Conservation (phyloP, 1,140 invertebrate genomes). For the Euwallacea similis region DNA sequence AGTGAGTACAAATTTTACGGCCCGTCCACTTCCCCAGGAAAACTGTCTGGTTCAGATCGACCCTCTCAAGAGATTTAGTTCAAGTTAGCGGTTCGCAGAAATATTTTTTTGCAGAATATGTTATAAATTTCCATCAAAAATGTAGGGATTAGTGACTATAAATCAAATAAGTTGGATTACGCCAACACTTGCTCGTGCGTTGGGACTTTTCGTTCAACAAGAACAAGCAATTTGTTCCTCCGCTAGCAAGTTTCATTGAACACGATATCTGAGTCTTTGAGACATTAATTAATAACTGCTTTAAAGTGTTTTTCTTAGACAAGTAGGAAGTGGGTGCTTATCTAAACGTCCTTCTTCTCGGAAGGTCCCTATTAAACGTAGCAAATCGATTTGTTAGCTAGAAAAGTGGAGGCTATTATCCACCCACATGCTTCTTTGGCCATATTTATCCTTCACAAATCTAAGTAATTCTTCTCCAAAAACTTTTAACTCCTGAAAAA, state of each 20-base stretch:
- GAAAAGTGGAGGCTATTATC: not conserved
- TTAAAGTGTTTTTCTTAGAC: constrained; percentile 22
- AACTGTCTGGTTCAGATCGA: constrained; percentile 21
- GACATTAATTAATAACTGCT: not conserved
- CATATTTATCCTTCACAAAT: constrained; percentile 12
- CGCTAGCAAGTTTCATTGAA: no score
- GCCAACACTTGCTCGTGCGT: no score
- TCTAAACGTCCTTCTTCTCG: not conserved
- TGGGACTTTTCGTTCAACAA: no score
- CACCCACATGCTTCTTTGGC: not conserved
- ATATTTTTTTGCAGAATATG: no score
- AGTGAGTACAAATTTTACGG: constrained; percentile 33
- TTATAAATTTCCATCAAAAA: no score
- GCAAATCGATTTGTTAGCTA: not conserved
- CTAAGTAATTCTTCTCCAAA: not conserved
- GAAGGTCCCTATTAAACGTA: no score
- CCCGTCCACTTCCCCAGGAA: constrained; percentile 18
- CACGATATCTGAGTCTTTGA: no score
- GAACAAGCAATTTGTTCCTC: no score
- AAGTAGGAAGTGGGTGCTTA: not conserved
- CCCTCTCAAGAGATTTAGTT: no score
- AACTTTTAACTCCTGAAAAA: not conserved
- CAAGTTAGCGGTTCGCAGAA: no score
- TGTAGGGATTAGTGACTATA: no score
- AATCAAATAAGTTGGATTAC: no score